Evolutionary conservation across 2,113 vertebrate genomes (phyloP), one percentile per base, ranked within the genome.

Genomic region (Clarias magur): DNA sequence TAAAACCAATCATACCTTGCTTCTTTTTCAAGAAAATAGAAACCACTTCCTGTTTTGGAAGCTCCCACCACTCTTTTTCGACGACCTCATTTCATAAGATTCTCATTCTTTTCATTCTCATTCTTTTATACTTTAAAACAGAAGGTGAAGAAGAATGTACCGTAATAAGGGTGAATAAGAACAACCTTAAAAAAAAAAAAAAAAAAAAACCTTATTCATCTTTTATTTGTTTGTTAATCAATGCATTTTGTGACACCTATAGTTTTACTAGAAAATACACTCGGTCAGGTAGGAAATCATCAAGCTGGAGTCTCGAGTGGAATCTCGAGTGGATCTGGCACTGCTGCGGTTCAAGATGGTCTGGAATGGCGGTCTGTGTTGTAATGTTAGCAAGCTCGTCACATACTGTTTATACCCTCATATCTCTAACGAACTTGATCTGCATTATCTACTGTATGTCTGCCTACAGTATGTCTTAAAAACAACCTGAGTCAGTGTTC

Each of bases 11-110:
- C 82, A 84, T 48, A 73, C 78, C 80, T 63, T 80, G 63, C 80
- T 88, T 88, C 82, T 89, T 84, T 88, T 82, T 88, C 86, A 86
- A 87, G 83, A 86, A 62, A 80, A 88, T 81, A 80, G n/a, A 90
- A 91, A 90, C 91, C 91, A 90, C 91, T 92, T 90, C 90, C 90
- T 90, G 83, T 75, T 79, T 84, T 85, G 87, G 65, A 85, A 48
- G 82, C 38, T 60, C 21, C 72, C 76, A 86, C 65, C 80, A 54
- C 73, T 85, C 80, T 70, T 53, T 53, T 70, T 16, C 83, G 72
- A 42, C n/a, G 68, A 86, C 88, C 86, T 90, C 65, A 84, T 90
- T 90, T 89, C 27, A 82, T 78, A 38, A 86, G 86, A 82, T n/a
- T 80, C 81, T 60, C 42, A 62, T 86, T 60, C 38, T 65, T 88